Evolutionary conservation across 1,140 invertebrate genomes (phyloP), one percentile per base, ranked within the genome.

Genomic region (Formica exsecta): DNA sequence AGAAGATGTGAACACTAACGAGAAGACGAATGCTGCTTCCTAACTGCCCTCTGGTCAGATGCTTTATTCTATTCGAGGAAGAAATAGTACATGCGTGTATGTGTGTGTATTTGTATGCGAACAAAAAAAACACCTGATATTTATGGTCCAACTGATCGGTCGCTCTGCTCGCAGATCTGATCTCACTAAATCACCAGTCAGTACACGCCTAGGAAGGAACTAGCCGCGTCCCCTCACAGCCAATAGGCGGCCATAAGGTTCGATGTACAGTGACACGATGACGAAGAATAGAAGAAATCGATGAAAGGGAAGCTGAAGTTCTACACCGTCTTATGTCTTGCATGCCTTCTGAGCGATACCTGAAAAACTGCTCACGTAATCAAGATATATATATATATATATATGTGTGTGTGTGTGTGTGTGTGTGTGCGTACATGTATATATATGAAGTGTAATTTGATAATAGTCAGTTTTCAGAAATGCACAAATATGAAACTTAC

Each of bases 101-200:
- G 25, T 22, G 51, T 32, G 44, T 38, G 9, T 75, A 80, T 65
- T 73, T 57, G 8, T 70, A 36, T 68, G 13, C 44, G 61, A 54
- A 87, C 91, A 93, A 92, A 93, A 48, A 51, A 93, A 93, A 93
- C 92, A 93, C 92, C 92, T 93, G 92, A 93, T 93, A 94, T 94
- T 93, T 94, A 94, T 93, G 91, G 92, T 92, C 90, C 71, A 88
- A 86, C 90, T 93, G 93, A 94, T 94, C 91, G 90, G 91, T 90
- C 79, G 91, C 88, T 92, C 90, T 86, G 89, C 84, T 91, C 90
- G 87, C 59, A 91, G 92, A 93, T 94, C 92, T 92, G 88, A 94
- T 94, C 91, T 92, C 93, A 91, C 90, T 94, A 94, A 94, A 94
- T 94, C 93, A 94, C 89, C 77, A 87, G 80, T 66, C 61, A 81